phyloP scores from a whole-genome alignment of 2,888 invertebrate species.

The Pheosia gnoma region DNA sequence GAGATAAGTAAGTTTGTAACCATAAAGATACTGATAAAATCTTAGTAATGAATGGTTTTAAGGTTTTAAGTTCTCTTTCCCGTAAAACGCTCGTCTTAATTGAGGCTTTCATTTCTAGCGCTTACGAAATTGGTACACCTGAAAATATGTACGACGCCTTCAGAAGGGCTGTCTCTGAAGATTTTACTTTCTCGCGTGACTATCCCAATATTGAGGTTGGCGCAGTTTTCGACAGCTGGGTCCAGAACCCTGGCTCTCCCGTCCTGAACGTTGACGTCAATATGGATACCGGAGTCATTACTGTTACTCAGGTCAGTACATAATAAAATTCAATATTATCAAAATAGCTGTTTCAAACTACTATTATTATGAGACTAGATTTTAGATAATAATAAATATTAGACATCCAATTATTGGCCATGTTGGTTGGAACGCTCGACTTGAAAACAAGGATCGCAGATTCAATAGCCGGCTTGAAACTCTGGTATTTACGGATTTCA shows the following conservation, averaged over 20 bases:
- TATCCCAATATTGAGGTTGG: slow-evolving; percentile 61
- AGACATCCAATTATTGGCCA: too few relatives aligned
- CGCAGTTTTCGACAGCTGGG: slow-evolving; percentile 84
- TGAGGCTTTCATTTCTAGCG: slow-evolving; percentile 45
- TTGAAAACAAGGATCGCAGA: too few relatives aligned
- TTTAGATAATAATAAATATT: too few relatives aligned
- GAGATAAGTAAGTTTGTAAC: slow-evolving; percentile 71
- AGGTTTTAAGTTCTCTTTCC: slow-evolving; percentile 4
- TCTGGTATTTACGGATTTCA: too few relatives aligned
- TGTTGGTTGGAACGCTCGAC: too few relatives aligned
- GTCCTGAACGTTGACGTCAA: slow-evolving; percentile 79
- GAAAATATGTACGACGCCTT: slow-evolving; percentile 66
- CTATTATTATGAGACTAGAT: too few relatives aligned
- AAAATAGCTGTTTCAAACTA: too few relatives aligned
- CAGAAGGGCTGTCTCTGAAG: slow-evolving; percentile 57
- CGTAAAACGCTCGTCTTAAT: too few relatives aligned
- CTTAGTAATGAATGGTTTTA: too few relatives aligned
- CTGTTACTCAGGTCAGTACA: slow-evolving; percentile 65
- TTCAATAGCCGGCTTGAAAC: too few relatives aligned
- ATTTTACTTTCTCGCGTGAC: slow-evolving; percentile 47
- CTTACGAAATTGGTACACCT: slow-evolving; percentile 66
- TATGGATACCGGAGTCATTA: slow-evolving; percentile 53
- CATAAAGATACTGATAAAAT: too few relatives aligned
- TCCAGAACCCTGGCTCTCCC: slow-evolving; percentile 85
- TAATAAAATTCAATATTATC: too few relatives aligned